Percentiles rank a stretch among this genome's conserved stretches.
Conservation (phyloP, 2,797 vertebrate genomes). For the Balearica regulorum region DNA sequence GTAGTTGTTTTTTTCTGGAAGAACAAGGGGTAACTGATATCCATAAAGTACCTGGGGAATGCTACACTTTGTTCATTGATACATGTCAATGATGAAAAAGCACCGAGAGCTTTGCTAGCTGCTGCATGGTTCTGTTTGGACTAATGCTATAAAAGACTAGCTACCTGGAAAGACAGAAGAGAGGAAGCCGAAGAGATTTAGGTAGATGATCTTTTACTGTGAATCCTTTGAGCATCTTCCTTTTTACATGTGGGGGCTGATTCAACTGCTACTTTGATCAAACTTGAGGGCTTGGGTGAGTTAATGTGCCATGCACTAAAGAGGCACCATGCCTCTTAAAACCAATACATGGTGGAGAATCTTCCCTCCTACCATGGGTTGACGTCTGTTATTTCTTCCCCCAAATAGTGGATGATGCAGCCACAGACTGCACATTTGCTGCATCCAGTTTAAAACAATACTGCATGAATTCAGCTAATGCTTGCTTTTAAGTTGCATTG, state of each 20-base stretch:
- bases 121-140: not conserved
- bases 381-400: not conserved
- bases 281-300: no score
- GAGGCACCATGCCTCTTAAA: not conserved
- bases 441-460: not conserved
- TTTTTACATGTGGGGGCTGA: not conserved
- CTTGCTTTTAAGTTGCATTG: not conserved
- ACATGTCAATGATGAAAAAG: not conserved
- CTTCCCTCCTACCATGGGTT: not conserved
- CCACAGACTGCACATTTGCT: not conserved
- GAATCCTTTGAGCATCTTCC: not conserved
- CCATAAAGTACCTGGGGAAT: not conserved
- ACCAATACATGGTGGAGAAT: not conserved
- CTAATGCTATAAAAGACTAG: not conserved
- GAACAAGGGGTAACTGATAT: not conserved
- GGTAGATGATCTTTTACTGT: not conserved
- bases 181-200: not conserved
- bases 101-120: not conserved
- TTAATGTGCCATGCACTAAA: not conserved
- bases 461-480: not conserved
- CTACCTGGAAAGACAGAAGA: not conserved
- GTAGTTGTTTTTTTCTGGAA: not conserved
- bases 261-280: not conserved
- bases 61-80: not conserved
- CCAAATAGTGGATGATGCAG: not conserved